Evolutionary conservation across 2,888 invertebrate genomes (phyloP), one percentile per base, ranked within the genome.

Genomic region (Trissolcus brochymenae): DNA sequence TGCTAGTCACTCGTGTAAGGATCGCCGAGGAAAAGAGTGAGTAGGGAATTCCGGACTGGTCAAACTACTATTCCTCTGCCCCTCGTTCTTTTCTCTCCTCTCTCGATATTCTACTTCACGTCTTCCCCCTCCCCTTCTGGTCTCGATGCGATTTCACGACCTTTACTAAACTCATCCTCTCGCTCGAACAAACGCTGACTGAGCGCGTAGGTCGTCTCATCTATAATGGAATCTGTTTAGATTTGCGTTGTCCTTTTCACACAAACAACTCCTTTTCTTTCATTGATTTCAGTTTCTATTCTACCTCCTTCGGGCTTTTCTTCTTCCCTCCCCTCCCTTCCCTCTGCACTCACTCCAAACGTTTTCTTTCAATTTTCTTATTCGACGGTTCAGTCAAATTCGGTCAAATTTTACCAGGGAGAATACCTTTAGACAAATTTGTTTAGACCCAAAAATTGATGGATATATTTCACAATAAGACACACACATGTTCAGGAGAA

Each of bases 51-150:
- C 68, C 66, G 64, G 66, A 75, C 75, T 75, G 75, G 75, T 75
- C 75, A 68, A 75, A 75, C 75, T 64, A 68, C 75, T 75, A 75
- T 75, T 68, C 66, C 72, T 73, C 53, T 66, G 70, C 74, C 64
- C 72, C 55, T 60, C 61, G 17, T 62, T 65, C 59, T 71, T 53
- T 68, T 55, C 71, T 60, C 64, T 65, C 25, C 6, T 43, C 66
- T 76, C 73, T 51, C 65, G 68, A 60, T 78, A 64, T 78, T 68
- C 57, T 60, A 43, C 62, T 50, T 60, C 60, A 57, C 41, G 50
- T 40, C 41, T 16, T 16, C 64, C 49, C 78, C 35, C 57, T 41
- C 71, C 35, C 14, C 46, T 29, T 65, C 14, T 43, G 49, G 41
- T 61, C 56, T 21, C 55, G 14, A 46, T n/a, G 46, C 55, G 61